Conservation (phyloP, 2,113 vertebrate genomes). For the Bufo bufo region DNA sequence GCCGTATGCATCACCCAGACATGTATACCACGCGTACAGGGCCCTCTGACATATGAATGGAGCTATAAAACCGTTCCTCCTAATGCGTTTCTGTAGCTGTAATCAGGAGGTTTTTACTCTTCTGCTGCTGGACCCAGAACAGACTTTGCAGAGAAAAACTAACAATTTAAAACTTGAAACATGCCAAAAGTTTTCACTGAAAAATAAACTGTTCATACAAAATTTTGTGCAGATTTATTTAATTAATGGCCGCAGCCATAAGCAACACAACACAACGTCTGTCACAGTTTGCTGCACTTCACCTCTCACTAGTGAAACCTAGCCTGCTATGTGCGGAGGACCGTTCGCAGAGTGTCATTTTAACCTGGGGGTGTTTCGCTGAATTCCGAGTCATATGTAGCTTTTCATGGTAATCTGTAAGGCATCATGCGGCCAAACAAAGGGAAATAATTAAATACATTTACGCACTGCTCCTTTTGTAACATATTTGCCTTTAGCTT, state of each 20-base stretch:
- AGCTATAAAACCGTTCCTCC: too few relatives aligned
- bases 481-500: conserved; percentile 56
- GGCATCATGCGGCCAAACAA: conserved; percentile 51
- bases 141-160: too few relatives aligned
- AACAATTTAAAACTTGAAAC: too few relatives aligned
- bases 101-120: too few relatives aligned
- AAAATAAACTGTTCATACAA: not conserved
- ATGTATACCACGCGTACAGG: too few relatives aligned
- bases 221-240: too few relatives aligned
- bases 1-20: too few relatives aligned
- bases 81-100: too few relatives aligned
- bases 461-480: conserved; percentile 53
- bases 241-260: not conserved
- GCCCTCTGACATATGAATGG: too few relatives aligned
- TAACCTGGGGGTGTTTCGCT: conserved; percentile 59
- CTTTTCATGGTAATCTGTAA: conserved; percentile 57
- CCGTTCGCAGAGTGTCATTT: conserved; percentile 2
- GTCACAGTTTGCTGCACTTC: not conserved
- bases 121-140: too few relatives aligned
- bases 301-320: not conserved
- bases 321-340: not conserved
- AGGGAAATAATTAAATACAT: conserved; percentile 21
- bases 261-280: not conserved
- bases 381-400: conserved; percentile 59
- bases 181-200: not conserved